These are phyloP conservation scores for Drosophila auraria DNA, from an alignment of 1,140 invertebrate genomes.

Conservation along the genomic window DNA sequence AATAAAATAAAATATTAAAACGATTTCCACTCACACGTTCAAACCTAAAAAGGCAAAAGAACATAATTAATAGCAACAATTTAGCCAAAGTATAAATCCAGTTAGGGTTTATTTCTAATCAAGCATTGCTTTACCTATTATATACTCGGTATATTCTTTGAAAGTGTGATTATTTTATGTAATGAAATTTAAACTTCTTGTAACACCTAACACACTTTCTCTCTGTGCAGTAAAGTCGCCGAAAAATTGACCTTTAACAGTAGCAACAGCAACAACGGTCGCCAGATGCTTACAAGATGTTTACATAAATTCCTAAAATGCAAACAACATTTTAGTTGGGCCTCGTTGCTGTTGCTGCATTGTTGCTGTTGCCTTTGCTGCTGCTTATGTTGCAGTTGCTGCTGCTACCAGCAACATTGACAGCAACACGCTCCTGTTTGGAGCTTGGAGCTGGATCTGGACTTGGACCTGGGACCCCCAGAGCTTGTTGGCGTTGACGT, in stretches of 20 bases:
- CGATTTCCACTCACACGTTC: too few relatives aligned
- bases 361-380: conserved; percentile 16
- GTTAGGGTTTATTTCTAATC: too few relatives aligned
- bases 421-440: conserved; percentile 73
- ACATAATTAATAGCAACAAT: too few relatives aligned
- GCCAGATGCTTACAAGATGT: conserved; percentile 82
- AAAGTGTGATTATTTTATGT: too few relatives aligned
- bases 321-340: conserved; percentile 78
- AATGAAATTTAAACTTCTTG: too few relatives aligned
- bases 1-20: too few relatives aligned
- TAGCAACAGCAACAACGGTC: conserved; percentile 40
- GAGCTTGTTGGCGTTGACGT: conserved; percentile 63
- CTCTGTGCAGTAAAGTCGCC: conserved; percentile 42
- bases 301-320: conserved; percentile 85
- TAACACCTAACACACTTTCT: not conserved
- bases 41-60: too few relatives aligned
- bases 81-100: too few relatives aligned
- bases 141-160: too few relatives aligned
- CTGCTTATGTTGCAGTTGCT: conserved; percentile 10
- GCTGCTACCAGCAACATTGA: conserved; percentile 60
- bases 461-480: conserved; percentile 41
- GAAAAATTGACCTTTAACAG: conserved; percentile 78
- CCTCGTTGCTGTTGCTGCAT: conserved; percentile 23
- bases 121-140: too few relatives aligned
- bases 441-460: conserved; percentile 11